phyloP scores from a whole-genome alignment of 2,888 invertebrate species.

The Prosapia bicincta region DNA sequence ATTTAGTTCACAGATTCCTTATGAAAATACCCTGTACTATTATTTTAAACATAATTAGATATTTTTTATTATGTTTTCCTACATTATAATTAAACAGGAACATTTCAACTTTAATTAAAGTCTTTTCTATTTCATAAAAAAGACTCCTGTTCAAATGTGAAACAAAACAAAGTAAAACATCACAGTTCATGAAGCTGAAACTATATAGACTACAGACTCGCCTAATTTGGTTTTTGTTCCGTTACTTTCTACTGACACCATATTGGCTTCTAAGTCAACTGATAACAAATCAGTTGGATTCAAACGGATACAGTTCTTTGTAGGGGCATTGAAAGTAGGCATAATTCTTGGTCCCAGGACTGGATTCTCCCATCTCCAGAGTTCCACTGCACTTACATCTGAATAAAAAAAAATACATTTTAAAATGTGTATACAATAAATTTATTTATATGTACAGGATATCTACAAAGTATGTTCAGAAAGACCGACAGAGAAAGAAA shows the following conservation, averaged over 20 bases:
- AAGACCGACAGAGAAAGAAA: too few species aligned
- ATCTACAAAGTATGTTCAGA: too few species aligned
- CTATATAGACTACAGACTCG: slow-evolving; percentile 26
- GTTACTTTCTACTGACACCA: slow-evolving; percentile 33
- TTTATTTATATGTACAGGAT: too few species aligned
- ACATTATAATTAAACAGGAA: background rate
- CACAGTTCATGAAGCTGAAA: background rate
- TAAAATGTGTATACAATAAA: background rate
- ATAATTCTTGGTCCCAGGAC: slow-evolving; percentile 70
- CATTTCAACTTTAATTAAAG: background rate
- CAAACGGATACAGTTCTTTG: slow-evolving; percentile 57
- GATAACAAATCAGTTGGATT: slow-evolving; percentile 48
- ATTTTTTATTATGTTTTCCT: background rate
- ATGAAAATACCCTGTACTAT: background rate
- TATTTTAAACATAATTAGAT: background rate
- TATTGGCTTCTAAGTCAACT: slow-evolving; percentile 42
- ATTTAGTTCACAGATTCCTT: background rate
- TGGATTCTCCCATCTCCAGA: slow-evolving; percentile 79
- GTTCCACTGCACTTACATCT: slow-evolving; percentile 54
- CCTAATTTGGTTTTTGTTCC: slow-evolving; percentile 24
- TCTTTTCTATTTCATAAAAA: background rate
- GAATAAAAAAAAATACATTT: slow-evolving; percentile 7
- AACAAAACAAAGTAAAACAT: background rate
- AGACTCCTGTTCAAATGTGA: background rate
- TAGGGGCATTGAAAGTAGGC: slow-evolving; percentile 64